phyloP scores from a whole-genome alignment of 2,797 vertebrate genomes.

The Arctocebus calabarensis region DNA sequence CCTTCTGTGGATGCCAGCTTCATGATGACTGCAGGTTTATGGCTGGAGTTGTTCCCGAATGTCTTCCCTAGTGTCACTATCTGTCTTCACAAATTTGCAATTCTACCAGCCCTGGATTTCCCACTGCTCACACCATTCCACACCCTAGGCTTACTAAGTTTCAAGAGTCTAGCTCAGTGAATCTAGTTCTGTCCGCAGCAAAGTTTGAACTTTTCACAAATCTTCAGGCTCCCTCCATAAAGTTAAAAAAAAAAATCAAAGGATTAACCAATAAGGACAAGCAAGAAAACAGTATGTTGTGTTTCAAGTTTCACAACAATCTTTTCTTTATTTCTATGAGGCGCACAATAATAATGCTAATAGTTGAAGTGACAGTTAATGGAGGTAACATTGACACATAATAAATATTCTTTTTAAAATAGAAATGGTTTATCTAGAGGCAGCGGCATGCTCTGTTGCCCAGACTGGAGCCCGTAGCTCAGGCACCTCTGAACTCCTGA shows the following conservation, averaged over 20 bases:
- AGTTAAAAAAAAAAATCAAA: background rate
- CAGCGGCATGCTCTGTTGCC: background rate
- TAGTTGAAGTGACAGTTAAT: background rate
- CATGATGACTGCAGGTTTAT: background rate
- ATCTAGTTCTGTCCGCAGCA: background rate
- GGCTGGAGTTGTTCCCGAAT: background rate
- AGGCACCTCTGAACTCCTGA: background rate
- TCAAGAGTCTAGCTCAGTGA: background rate
- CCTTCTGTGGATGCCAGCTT: background rate
- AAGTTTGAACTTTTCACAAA: background rate
- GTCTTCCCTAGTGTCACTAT: background rate
- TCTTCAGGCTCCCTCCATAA: background rate
- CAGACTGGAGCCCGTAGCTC: background rate
- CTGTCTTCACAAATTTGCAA: background rate
- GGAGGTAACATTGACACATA: background rate
- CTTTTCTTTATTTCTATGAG: conserved; percentile 11
- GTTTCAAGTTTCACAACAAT: background rate
- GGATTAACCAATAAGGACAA: background rate
- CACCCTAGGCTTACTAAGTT: background rate
- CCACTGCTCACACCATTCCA: background rate
- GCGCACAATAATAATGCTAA: background rate
- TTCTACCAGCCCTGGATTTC: background rate
- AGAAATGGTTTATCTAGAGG: background rate
- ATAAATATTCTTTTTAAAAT: background rate
- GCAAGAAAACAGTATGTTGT: background rate